Conservation (phyloP, 2,113 vertebrate species). For the Brachionichthys hirsutus region DNA sequence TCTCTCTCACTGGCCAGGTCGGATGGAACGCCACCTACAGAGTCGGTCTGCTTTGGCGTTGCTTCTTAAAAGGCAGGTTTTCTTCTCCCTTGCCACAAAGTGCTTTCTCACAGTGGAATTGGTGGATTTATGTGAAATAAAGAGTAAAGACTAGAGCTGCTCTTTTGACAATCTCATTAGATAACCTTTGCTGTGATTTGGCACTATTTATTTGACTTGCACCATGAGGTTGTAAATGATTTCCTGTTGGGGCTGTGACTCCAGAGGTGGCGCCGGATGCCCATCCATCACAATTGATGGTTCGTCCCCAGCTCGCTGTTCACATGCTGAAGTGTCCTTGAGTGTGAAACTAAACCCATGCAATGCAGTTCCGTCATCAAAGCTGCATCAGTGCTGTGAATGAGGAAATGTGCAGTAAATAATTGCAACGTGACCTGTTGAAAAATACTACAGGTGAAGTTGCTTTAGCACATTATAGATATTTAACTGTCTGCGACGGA, state of each 20-base stretch:
- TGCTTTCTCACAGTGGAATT: too few species aligned
- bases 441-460: background rate
- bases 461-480: background rate
- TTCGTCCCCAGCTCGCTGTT: background rate
- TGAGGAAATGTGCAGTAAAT: background rate
- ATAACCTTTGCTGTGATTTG: too few species aligned
- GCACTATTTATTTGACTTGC: too few species aligned
- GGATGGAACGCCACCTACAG: too few species aligned
- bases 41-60: too few species aligned
- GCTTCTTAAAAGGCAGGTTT: too few species aligned
- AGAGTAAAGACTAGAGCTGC: too few species aligned
- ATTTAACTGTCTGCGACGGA: background rate
- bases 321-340: background rate
- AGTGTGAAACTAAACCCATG: background rate
- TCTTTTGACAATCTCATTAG: too few species aligned
- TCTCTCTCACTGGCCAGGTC: too few species aligned
- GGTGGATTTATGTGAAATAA: too few species aligned
- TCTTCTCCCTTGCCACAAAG: too few species aligned
- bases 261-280: background rate
- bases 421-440: background rate
- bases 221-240: background rate
- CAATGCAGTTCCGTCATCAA: background rate
- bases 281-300: background rate
- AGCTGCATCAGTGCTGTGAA: background rate
- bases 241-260: background rate